Evolutionary conservation across 2,113 vertebrate species (phyloP).

Genomic region (Pelobates fuscus): DNA sequence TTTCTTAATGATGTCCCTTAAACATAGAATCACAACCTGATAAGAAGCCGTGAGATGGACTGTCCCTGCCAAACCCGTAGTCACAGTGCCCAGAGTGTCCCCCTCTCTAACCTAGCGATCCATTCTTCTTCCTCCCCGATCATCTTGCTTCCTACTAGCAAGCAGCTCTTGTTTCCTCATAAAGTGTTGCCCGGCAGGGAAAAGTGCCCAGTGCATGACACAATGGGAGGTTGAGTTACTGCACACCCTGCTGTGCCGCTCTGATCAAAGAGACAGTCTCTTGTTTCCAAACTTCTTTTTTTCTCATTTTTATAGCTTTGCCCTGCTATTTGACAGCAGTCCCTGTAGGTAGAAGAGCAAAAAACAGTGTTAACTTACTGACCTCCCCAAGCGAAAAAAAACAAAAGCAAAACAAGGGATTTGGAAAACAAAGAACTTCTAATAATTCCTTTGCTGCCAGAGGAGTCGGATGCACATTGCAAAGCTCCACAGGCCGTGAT

Average conservation of each 20-base stretch:
- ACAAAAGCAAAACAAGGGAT: slow-evolving; percentile 42
- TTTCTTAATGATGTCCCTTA: no score
- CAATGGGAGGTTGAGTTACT: slow-evolving; percentile 77
- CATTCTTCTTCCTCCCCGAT: slow-evolving; percentile 61
- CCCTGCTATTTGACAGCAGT: slow-evolving; percentile 62
- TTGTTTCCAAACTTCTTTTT: slow-evolving; percentile 62
- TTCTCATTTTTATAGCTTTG: slow-evolving; percentile 60
- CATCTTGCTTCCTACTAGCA: slow-evolving; percentile 77
- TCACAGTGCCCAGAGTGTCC: no score
- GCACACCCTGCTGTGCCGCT: slow-evolving; percentile 67
- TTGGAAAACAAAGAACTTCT: slow-evolving; percentile 63
- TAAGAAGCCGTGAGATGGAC: no score
- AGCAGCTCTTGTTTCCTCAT: slow-evolving; percentile 78
- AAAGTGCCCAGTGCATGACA: slow-evolving; percentile 70
- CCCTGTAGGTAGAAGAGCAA: slow-evolving; percentile 64
- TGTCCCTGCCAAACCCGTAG: no score
- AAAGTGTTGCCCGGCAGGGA: slow-evolving; percentile 71
- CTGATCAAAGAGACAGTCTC: slow-evolving; percentile 77
- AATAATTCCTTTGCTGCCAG: slow-evolving; percentile 30
- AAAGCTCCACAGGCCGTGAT: not conserved
- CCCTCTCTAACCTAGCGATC: slow-evolving; percentile 66
- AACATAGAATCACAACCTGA: no score
- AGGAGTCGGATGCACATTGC: not conserved
- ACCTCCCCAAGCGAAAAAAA: slow-evolving; percentile 55
- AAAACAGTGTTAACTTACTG: slow-evolving; percentile 72